Evolutionary conservation across 2,888 invertebrate genomes (phyloP).

Genomic region (Uloborus plumipes): DNA sequence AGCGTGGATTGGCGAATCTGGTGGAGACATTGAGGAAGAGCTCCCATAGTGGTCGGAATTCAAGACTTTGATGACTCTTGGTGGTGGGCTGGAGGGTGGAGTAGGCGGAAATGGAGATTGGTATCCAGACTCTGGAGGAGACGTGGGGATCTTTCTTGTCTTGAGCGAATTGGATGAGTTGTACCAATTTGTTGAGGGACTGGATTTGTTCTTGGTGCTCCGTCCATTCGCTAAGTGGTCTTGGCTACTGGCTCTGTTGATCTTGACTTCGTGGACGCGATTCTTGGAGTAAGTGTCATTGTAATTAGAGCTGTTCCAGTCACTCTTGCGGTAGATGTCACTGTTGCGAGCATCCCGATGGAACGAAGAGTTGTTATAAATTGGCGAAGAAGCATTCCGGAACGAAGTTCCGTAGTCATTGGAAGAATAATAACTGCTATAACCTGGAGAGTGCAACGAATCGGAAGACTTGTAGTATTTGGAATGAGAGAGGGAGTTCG

Average conservation of each 20-base stretch:
- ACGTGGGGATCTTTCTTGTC: conserved; percentile 46
- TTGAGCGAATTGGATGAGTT: conserved; percentile 23
- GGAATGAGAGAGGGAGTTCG: conserved; percentile 47
- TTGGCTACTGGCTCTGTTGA: conserved; percentile 32
- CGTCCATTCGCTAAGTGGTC: conserved; percentile 39
- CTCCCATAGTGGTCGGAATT: conserved; percentile 48
- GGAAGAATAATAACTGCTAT: conserved; percentile 51
- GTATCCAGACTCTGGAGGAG: conserved; percentile 58
- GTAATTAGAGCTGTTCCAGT: conserved; percentile 19
- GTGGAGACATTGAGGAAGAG: conserved; percentile 49
- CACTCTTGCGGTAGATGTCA: conserved; percentile 19
- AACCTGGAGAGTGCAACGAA: conserved; percentile 49
- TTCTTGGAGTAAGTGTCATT: conserved; percentile 35
- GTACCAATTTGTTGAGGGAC: conserved; percentile 21
- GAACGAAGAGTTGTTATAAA: conserved; percentile 48
- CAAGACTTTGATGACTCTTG: conserved; percentile 44
- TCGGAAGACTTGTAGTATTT: conserved; percentile 59
- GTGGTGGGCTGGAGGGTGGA: conserved; percentile 59
- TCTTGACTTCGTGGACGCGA: conserved; percentile 36
- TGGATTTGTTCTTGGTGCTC: conserved; percentile 5
- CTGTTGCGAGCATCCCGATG: conserved; percentile 15
- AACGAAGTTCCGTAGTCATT: conserved; percentile 40
- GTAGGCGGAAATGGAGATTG: conserved; percentile 58
- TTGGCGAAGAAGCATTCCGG: conserved; percentile 38
- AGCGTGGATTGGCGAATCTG: conserved; percentile 33